A percentile compares a stretch with the other conserved stretches of the same genome.
Evolutionary conservation across 2,888 invertebrate genomes (phyloP).

Genomic region (Eucera pruinosa): DNA sequence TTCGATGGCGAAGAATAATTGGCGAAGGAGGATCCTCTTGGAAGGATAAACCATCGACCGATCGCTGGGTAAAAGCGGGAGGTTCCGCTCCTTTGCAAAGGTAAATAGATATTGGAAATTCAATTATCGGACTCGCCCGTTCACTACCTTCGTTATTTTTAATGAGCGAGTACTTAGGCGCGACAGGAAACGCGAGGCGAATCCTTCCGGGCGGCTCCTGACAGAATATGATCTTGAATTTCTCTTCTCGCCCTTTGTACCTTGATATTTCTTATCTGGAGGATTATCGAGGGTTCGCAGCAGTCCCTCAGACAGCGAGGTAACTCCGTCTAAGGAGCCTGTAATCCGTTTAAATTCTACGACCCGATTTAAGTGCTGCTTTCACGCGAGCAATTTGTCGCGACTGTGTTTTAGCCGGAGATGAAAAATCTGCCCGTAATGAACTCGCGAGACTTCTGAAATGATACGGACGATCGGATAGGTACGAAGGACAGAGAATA

Average conservation of each 20-base stretch:
- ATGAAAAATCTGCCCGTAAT: conserved; percentile 28
- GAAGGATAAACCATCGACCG: conserved; percentile 46
- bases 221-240: conserved; percentile 56
- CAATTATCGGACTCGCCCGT: conserved; percentile 65
- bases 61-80: conserved; percentile 9
- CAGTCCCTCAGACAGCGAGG: conserved; percentile 20
- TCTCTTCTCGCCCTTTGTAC: conserved; percentile 45
- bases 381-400: conserved; percentile 46
- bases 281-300: conserved; percentile 54
- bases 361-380: conserved; percentile 43
- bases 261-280: conserved; percentile 56
- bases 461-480: background rate
- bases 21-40: background rate
- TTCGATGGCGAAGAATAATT: conserved; percentile 32
- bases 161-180: conserved; percentile 66
- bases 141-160: conserved; percentile 70
- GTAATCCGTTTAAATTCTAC: conserved; percentile 53
- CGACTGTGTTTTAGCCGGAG: conserved; percentile 19
- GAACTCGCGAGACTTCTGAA: background rate
- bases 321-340: conserved; percentile 19
- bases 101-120: conserved; percentile 73
- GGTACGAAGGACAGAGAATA: too few relatives aligned
- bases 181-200: conserved; percentile 45
- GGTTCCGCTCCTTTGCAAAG: conserved; percentile 41
- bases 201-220: conserved; percentile 24